Conservation (phyloP, 2,888 invertebrate genomes). For the Lobophora halterata region DNA sequence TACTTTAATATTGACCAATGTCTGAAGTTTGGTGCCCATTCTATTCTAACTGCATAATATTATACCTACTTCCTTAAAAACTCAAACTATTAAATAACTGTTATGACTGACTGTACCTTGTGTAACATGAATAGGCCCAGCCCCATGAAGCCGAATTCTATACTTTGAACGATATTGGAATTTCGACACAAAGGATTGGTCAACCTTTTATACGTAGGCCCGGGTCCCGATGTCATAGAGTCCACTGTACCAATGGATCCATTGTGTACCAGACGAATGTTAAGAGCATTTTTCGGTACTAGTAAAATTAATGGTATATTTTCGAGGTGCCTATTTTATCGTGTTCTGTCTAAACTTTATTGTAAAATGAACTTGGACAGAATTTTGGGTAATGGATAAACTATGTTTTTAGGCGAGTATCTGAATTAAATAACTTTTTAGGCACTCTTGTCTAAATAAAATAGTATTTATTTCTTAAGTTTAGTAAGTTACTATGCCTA, state of each 20-base stretch:
- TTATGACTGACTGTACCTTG: conserved; percentile 19
- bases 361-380: too few relatives aligned
- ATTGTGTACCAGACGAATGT: conserved; percentile 27
- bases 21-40: too few relatives aligned
- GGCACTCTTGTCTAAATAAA: too few relatives aligned
- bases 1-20: too few relatives aligned
- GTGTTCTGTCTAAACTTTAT: too few relatives aligned
- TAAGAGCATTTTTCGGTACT: conserved; percentile 22
- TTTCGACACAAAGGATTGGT: conserved; percentile 70
- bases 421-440: too few relatives aligned
- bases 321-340: background rate
- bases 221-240: conserved; percentile 32
- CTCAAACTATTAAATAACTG: too few relatives aligned
- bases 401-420: too few relatives aligned
- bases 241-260: conserved; percentile 25
- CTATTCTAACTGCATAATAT: too few relatives aligned
- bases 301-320: conserved; percentile 14
- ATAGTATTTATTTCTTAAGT: too few relatives aligned
- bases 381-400: background rate
- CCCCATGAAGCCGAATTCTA: conserved; percentile 52
- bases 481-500: too few relatives aligned
- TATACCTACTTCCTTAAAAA: too few relatives aligned
- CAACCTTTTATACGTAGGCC: conserved; percentile 64
- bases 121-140: conserved; percentile 54
- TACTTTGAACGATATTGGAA: conserved; percentile 69